Evolutionary conservation across 2,888 invertebrate genomes (phyloP), one percentile per base, ranked within the genome.

Genomic region (Crioceris asparagi): DNA sequence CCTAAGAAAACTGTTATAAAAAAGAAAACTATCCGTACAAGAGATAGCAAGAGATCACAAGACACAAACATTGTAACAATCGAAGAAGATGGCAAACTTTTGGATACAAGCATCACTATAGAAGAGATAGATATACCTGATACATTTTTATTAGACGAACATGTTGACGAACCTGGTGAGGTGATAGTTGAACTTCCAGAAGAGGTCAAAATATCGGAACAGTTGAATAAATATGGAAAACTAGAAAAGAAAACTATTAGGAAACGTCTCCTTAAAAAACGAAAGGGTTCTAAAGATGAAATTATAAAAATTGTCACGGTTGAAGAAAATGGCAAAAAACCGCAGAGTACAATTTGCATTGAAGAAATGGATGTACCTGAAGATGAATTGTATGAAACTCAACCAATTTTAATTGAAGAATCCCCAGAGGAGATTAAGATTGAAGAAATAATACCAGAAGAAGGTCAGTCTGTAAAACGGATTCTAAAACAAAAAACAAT

Each of bases 261-360:
- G 35, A 55, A 52, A 34, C 51, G 51, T 45, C 45, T 55, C 7
- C 46, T 53, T n/a, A 40, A 61, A 47, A 65, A 61, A 49, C 55
- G 53, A 14, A 55, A 49, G 17, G 60, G 54, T 3, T 53, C 48
- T 19, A 46, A 58, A 49, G 36, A 56, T 44, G 55, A 65, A 56
- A 43, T 48, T 21, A 54, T 55, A 35, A 65, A 67, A 58, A 68
- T 71, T 40, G 61, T 65, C 42, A 68, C 57, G 2, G 47, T 57
- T 4, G 50, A 59, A 47, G 55, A 59, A 44, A 57, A 56, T 36
- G 59, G 66, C 30, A 62, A 69, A 48, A 19, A 45, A 15, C 62
- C 64, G 1, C 49, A 60, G 36, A 59, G 56, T 0, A 65, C 64
- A 43, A 64, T 70, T 18, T 54, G 63, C 17, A 38, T 58, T 4